Base-by-base conservation (phyloP, 2,888 invertebrate species). In the Napeogenes inachia region DNA sequence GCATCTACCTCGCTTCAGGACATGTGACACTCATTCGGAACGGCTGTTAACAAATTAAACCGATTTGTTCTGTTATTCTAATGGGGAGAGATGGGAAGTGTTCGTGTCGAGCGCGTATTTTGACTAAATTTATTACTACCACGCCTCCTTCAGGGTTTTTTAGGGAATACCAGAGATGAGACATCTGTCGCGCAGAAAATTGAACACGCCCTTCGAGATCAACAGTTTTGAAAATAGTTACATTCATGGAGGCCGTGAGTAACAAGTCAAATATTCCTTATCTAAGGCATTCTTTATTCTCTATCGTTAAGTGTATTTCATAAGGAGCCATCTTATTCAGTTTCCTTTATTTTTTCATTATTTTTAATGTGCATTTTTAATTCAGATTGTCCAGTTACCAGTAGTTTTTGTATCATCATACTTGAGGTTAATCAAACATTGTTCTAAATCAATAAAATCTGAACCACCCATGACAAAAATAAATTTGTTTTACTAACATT, bases 21-120 rank as follows among this genome's bases (percentile, higher is more conserved):
- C 89, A 89, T 88, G 80, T 89, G 89, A 87, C 87, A 87, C 79
- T 81, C 82, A 88, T 89, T 87, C 81, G 78, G 75, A 75, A 82
- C 84, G 88, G 81, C 81, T 86, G 89, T 89, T 89, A 89, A 89
- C 89, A 89, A 90, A 90, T 90, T 88, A 87, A 82, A 81, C 78
- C 86, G 82, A 89, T 89, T 87, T 85, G 87, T 88, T 85, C 89
- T 90, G 89, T 90, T 89, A 88, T 89, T 89, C 86, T 89, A 89
- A 89, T 87, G 83, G 86, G 81, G 85, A 75, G 78, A 77, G 81
- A 85, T 86, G 87, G 88, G 89, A 89, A 87, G 87, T 89, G 87
- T 87, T 87, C 84, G 80, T 79, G 84, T 85, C 71, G 62, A 67
- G 66, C 82, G 76, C 84, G 85, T 91, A 90, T 89, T 91, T 90